Evolutionary conservation across 2,888 invertebrate species (phyloP), one percentile per base, ranked within the genome.

Genomic region (Calephelis perditalis): DNA sequence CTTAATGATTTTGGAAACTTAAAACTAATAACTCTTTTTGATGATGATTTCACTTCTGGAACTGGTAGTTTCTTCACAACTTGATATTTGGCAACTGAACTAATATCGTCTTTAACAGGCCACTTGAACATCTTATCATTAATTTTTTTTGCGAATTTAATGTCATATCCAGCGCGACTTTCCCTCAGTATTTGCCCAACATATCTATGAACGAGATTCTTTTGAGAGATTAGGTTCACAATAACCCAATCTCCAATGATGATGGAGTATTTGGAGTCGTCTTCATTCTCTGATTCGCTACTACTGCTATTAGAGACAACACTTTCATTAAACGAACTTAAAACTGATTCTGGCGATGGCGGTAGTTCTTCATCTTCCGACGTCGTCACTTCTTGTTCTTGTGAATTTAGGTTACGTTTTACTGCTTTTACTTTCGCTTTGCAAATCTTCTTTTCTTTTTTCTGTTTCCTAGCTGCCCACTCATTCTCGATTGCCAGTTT

Each of bases 81-180:
- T 64, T 68, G 66, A 63, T 71, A 68, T 62, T 66, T 67, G 7
- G 60, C 70, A 12, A 70, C 62, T n/a, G 57, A 9, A 63, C 63
- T 61, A 45, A 64, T 62, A 63, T 70, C 69, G 44, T 59, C 43
- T 62, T 66, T 67, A 59, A 55, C 61, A 37, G 71, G 70, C 70
- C 71, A 70, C 62, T 70, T 70, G 56, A 71, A 70, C n/a, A 36
- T 57, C n/a, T n/a, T n/a, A n/a, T n/a, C n/a, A n/a, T n/a, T n/a
- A n/a, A n/a, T n/a, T n/a, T n/a, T n/a, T n/a, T n/a, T n/a, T n/a
- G n/a, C n/a, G n/a, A n/a, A n/a, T n/a, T n/a, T n/a, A n/a, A n/a
- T n/a, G n/a, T n/a, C n/a, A n/a, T n/a, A n/a, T n/a, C n/a, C n/a
- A n/a, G n/a, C n/a, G n/a, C n/a, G n/a, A n/a, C n/a, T n/a, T n/a